Percentiles rank a stretch among this genome's conserved stretches.
Evolutionary conservation across 2,797 vertebrate genomes (phyloP).

Genomic region (Falco novaeseelandiae): DNA sequence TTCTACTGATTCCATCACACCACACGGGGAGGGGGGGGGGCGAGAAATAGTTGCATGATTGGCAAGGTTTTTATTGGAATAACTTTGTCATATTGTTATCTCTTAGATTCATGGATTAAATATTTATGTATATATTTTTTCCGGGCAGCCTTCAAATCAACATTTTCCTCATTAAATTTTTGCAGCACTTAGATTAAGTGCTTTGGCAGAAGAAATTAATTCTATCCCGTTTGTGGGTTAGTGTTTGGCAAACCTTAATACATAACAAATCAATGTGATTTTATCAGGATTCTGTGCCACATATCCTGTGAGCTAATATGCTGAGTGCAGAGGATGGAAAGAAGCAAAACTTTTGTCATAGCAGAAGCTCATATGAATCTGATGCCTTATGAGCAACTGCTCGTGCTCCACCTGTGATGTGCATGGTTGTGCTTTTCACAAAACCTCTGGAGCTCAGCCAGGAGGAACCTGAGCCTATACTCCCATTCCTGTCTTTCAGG

Average conservation of each 20-base stretch:
- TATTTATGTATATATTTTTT: neutral
- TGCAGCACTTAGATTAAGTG: neutral
- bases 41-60: neutral
- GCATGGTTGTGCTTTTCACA: neutral
- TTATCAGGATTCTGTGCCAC: neutral
- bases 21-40: neutral
- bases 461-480: neutral
- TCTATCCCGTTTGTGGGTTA: neutral
- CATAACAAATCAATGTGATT: neutral
- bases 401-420: neutral
- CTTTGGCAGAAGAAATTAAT: slow-evolving; percentile 15
- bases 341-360: neutral
- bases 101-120: neutral
- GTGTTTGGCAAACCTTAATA: neutral
- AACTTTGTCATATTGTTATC: neutral
- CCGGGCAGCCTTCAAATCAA: neutral
- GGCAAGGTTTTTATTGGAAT: neutral
- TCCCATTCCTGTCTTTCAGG: neutral
- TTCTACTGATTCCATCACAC: neutral
- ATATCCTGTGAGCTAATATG: neutral
- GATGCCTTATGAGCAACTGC: neutral
- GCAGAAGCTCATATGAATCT: neutral
- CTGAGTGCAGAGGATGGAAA: neutral
- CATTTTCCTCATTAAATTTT: neutral
- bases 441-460: neutral